These are phyloP conservation scores for Bacillus rossius DNA, from an alignment of 1,140 invertebrate genomes.

Conservation along the genomic window DNA sequence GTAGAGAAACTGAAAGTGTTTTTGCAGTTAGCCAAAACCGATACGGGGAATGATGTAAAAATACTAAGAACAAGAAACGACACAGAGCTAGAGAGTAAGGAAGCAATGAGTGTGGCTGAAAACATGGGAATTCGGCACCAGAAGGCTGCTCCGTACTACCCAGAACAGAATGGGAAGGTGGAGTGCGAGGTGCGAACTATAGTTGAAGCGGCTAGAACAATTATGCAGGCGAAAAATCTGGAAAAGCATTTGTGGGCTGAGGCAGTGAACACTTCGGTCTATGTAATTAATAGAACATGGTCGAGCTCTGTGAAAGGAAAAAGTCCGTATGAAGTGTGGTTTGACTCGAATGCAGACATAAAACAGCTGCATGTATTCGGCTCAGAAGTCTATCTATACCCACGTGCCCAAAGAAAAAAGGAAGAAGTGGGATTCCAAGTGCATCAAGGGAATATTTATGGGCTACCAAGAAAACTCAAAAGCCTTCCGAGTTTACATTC, in stretches of 20 bases:
- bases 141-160: slow-evolving; percentile 22
- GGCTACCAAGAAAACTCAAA: too few species aligned
- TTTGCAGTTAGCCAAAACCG: slow-evolving; percentile 1
- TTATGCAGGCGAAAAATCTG: slow-evolving; percentile 10
- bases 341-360: too few species aligned
- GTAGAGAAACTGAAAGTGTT: slow-evolving; percentile 11
- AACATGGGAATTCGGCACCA: slow-evolving; percentile 15
- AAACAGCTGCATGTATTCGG: slow-evolving; percentile 36
- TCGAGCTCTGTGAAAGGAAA: too few species aligned
- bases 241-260: too few species aligned
- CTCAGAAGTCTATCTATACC: slow-evolving; percentile 32
- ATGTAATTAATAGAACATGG: too few species aligned
- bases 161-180: slow-evolving; percentile 42
- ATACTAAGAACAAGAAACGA: slow-evolving; percentile 33
- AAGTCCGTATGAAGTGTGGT: too few species aligned
- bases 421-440: slow-evolving; percentile 36
- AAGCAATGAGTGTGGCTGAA: slow-evolving; percentile 24
- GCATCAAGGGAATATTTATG: neutral
- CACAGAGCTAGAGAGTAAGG: slow-evolving; percentile 33
- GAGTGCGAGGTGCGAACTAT: slow-evolving; percentile 18
- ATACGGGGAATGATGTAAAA: slow-evolving; percentile 17
- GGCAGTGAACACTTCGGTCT: too few species aligned
- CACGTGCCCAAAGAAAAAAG: slow-evolving; percentile 32
- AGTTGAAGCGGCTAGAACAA: slow-evolving; percentile 31
- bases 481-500: too few species aligned